Conservation (phyloP, 2,888 invertebrate genomes). For the Epinotia bilunana region DNA sequence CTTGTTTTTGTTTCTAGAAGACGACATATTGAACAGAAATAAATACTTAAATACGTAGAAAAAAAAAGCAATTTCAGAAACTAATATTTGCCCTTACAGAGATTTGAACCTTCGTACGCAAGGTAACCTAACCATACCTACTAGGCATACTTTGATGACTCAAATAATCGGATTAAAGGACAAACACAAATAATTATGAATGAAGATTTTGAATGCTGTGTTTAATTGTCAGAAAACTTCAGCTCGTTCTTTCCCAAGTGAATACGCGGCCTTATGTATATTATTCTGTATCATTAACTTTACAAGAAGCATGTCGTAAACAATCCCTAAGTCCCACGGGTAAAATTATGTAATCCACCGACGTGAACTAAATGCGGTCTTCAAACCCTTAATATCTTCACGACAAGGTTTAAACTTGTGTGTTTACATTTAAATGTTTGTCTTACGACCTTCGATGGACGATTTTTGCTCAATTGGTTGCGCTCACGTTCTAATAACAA, state of each 20-base stretch:
- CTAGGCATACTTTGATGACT: too few relatives aligned
- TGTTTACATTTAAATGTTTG: conserved; percentile 48
- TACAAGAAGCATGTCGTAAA: conserved; percentile 20
- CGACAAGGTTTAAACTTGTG: neutral
- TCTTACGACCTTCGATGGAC: conserved; percentile 57
- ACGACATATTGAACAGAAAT: too few relatives aligned
- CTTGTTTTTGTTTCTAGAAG: too few relatives aligned
- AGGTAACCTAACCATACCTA: too few relatives aligned
- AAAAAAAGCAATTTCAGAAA: too few relatives aligned
- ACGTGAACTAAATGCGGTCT: neutral
- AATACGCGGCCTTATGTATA: neutral
- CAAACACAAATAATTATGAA: too few relatives aligned
- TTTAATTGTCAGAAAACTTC: neutral
- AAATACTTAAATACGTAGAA: too few relatives aligned
- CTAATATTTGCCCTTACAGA: too few relatives aligned
- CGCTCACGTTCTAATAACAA: conserved; percentile 56
- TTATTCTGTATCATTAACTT: neutral
- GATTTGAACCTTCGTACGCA: too few relatives aligned
- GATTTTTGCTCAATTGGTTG: conserved; percentile 57
- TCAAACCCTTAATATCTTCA: neutral
- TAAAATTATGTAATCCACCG: neutral
- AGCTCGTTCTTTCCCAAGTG: too few relatives aligned
- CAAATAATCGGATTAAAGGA: too few relatives aligned
- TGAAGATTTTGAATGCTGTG: neutral
- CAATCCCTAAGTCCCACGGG: conserved; percentile 27